A percentile compares a stretch with the other conserved stretches of the same genome.
Evolutionary conservation across 2,888 invertebrate genomes (phyloP).

Genomic region (Caenorhabditis zanzibari): DNA sequence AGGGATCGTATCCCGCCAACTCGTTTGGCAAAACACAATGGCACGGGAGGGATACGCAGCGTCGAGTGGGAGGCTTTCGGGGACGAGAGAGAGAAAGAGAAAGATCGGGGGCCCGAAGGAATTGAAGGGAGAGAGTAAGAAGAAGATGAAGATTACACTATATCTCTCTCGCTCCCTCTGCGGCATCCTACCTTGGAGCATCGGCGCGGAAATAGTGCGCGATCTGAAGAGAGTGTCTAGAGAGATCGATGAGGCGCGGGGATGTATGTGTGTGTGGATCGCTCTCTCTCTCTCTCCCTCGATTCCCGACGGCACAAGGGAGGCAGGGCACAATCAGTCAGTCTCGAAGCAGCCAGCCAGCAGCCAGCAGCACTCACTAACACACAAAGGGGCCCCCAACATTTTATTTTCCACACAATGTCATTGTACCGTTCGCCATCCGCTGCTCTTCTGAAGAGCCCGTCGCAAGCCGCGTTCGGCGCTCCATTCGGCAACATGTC

Average conservation of each 20-base stretch:
- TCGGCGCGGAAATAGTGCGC: not conserved
- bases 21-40: slow-evolving; percentile 60
- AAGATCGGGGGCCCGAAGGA: slow-evolving; percentile 14
- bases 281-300: slow-evolving; percentile 10
- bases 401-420: slow-evolving; percentile 45
- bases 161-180: slow-evolving; percentile 20
- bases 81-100: too few relatives aligned
- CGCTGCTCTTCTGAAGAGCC: slow-evolving; percentile 73
- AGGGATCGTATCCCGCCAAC: slow-evolving; percentile 62
- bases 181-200: slow-evolving; percentile 49
- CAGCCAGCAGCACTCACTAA: slow-evolving; percentile 55
- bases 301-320: slow-evolving; percentile 30
- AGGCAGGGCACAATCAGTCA: slow-evolving; percentile 60
- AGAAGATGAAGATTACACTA: slow-evolving; percentile 19
- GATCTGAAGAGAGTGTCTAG: slow-evolving; percentile 7
- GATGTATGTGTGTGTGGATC: slow-evolving; percentile 48
- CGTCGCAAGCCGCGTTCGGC: slow-evolving; percentile 77
- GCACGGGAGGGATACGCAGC: slow-evolving; percentile 58
- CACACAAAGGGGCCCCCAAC: slow-evolving; percentile 45
- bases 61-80: slow-evolving; percentile 56
- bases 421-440: slow-evolving; percentile 70
- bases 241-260: slow-evolving; percentile 50
- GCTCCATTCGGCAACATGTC: slow-evolving; percentile 81
- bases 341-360: slow-evolving; percentile 65
- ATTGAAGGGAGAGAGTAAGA: not conserved